Conservation (phyloP, 2,888 invertebrate genomes). For the Pterostichus madidus region DNA sequence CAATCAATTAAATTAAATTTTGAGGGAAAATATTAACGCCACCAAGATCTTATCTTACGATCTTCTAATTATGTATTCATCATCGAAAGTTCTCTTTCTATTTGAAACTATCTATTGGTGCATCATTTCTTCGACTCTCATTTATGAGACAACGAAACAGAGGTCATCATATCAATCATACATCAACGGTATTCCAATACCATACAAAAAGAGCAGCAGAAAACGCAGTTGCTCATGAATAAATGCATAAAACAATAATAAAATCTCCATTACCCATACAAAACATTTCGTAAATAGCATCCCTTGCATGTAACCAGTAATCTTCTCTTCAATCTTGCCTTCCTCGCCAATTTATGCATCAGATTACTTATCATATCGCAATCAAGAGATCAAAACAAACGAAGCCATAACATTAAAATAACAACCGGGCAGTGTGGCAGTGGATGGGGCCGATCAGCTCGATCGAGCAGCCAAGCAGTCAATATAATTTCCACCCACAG, state of each 20-base stretch:
- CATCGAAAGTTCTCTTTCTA: no score
- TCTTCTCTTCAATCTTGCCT: slow-evolving; percentile 25
- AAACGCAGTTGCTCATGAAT: slow-evolving; percentile 24
- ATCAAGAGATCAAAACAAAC: slow-evolving; percentile 58
- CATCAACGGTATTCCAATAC: no score
- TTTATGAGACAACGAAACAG: no score
- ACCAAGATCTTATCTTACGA: no score
- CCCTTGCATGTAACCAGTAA: slow-evolving; percentile 13
- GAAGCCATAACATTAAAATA: slow-evolving; percentile 57
- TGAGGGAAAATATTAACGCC: no score
- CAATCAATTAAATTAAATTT: no score
- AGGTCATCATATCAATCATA: no score
- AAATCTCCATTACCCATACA: slow-evolving; percentile 37
- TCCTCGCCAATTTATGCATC: slow-evolving; percentile 48
- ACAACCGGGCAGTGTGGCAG: slow-evolving; percentile 35
- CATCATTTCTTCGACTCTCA: no score
- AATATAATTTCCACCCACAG: slow-evolving; percentile 54
- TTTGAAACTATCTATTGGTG: no score
- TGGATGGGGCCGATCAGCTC: slow-evolving; percentile 16
- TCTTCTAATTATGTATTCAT: no score
- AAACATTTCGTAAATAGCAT: slow-evolving; percentile 48
- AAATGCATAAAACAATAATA: slow-evolving; percentile 51
- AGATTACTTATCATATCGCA: slow-evolving; percentile 59
- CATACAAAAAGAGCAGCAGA: no score
- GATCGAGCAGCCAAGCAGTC: slow-evolving; percentile 35